Percentiles rank a stretch among this genome's conserved stretches.
phyloP scores from a whole-genome alignment of 1,140 invertebrate genomes.

The Euura lappo region DNA sequence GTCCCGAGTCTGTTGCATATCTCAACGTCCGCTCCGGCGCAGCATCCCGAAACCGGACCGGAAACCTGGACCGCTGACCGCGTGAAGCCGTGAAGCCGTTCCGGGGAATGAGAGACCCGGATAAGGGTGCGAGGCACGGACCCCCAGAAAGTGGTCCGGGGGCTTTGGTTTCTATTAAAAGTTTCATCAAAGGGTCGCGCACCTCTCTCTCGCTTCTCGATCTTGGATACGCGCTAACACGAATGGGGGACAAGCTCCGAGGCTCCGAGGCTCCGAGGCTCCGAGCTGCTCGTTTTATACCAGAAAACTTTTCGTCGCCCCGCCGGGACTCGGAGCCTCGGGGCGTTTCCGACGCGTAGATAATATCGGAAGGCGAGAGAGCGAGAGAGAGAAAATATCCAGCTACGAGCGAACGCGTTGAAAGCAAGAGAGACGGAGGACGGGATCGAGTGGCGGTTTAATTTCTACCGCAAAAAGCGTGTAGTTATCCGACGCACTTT shows the following conservation, averaged over 20 bases:
- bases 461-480: too few species aligned
- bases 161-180: slow-evolving; percentile 32
- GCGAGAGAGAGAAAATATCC: too few species aligned
- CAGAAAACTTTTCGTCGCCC: too few species aligned
- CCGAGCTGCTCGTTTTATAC: too few species aligned
- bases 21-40: slow-evolving; percentile 35
- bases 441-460: too few species aligned
- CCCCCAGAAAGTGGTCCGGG: slow-evolving; percentile 22
- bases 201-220: neutral
- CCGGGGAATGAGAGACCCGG: neutral
- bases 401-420: too few species aligned
- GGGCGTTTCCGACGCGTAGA: too few species aligned
- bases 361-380: too few species aligned
- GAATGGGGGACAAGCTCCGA: neutral
- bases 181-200: neutral
- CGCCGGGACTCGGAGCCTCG: too few species aligned
- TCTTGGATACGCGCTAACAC: neutral
- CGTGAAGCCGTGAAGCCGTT: neutral
- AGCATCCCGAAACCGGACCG: slow-evolving; percentile 54
- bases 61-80: slow-evolving; percentile 33
- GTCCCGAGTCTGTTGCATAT: slow-evolving; percentile 41
- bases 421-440: too few species aligned
- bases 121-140: neutral
- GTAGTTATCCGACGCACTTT: too few species aligned
- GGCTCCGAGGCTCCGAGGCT: too few species aligned